Percentiles rank a stretch among this genome's conserved stretches.
phyloP scores from a whole-genome alignment of 2,113 vertebrate species.

The Nibea coibor region DNA sequence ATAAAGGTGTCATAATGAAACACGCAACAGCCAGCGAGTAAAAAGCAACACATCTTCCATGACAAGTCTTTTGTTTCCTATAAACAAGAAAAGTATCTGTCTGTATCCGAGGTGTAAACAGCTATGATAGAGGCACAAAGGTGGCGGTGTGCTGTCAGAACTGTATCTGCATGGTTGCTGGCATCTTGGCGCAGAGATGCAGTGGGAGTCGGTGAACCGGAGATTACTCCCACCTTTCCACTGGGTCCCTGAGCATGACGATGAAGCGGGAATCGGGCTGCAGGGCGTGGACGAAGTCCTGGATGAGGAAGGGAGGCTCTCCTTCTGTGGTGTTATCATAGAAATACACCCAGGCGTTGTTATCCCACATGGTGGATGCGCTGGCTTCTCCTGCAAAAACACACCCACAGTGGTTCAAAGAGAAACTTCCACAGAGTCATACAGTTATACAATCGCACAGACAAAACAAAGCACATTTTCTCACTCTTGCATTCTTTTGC shows the following conservation, averaged over 20 bases:
- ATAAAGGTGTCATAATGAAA: slow-evolving; percentile 43
- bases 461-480: slow-evolving; percentile 15
- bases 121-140: slow-evolving; percentile 16
- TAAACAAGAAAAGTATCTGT: slow-evolving; percentile 35
- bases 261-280: slow-evolving; percentile 92
- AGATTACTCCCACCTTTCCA: slow-evolving; percentile 88
- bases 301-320: slow-evolving; percentile 94
- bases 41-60: slow-evolving; percentile 18
- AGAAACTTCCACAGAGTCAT: slow-evolving; percentile 11
- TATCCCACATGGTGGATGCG: slow-evolving; percentile 99
- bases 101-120: slow-evolving; percentile 36
- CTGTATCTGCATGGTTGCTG: neutral
- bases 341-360: slow-evolving; percentile 95
- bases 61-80: slow-evolving; percentile 49
- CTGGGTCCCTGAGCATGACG: slow-evolving; percentile 95
- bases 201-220: neutral
- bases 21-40: slow-evolving; percentile 16
- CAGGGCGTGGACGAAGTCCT: slow-evolving; percentile 95
- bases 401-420: slow-evolving; percentile 26
- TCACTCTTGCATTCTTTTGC: neutral
- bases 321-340: slow-evolving; percentile 90
- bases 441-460: neutral
- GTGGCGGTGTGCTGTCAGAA: neutral
- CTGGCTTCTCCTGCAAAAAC: slow-evolving; percentile 92
- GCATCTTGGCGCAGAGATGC: neutral